Evolutionary conservation across 1,140 invertebrate species (phyloP).

Genomic region (Halesus radiatus): DNA sequence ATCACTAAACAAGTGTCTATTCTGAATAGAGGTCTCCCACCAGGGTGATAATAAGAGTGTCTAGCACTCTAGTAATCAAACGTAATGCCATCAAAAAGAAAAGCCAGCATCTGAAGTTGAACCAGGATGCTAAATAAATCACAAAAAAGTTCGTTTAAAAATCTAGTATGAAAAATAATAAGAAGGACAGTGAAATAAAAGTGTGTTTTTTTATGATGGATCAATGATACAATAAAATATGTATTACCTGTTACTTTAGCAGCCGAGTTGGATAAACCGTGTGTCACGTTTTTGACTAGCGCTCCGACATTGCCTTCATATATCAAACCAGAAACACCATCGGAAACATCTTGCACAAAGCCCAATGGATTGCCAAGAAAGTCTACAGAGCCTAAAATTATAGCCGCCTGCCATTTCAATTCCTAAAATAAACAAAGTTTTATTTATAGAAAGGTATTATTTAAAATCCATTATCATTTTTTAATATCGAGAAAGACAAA

Average conservation of each 20-base stretch:
- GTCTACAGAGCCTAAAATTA: constrained; percentile 96
- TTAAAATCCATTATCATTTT: too few relatives aligned
- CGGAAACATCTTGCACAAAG: constrained; percentile 94
- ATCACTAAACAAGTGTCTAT: too few relatives aligned
- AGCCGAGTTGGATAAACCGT: constrained; percentile 96
- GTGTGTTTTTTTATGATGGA: too few relatives aligned
- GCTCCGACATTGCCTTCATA: constrained; percentile 92
- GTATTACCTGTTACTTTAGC: constrained; percentile 85
- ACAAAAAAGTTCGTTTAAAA: too few relatives aligned
- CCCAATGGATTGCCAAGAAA: constrained; percentile 98
- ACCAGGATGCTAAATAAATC: too few relatives aligned
- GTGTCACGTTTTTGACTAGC: constrained; percentile 95
- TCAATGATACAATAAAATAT: constrained; percentile 48
- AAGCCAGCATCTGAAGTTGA: too few relatives aligned
- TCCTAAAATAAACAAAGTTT: constrained; percentile 72
- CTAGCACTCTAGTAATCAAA: too few relatives aligned
- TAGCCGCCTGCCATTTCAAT: constrained; percentile 94
- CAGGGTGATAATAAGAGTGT: too few relatives aligned
- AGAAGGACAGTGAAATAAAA: too few relatives aligned
- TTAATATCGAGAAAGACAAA: constrained; percentile 24
- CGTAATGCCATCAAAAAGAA: too few relatives aligned
- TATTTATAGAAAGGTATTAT: neutral
- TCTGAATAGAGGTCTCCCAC: too few relatives aligned
- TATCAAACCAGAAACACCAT: constrained; percentile 93
- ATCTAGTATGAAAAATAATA: too few relatives aligned